These are phyloP conservation scores for Tolmerus cingulatus DNA, from an alignment of 2,888 invertebrate genomes.

Conservation along the genomic window DNA sequence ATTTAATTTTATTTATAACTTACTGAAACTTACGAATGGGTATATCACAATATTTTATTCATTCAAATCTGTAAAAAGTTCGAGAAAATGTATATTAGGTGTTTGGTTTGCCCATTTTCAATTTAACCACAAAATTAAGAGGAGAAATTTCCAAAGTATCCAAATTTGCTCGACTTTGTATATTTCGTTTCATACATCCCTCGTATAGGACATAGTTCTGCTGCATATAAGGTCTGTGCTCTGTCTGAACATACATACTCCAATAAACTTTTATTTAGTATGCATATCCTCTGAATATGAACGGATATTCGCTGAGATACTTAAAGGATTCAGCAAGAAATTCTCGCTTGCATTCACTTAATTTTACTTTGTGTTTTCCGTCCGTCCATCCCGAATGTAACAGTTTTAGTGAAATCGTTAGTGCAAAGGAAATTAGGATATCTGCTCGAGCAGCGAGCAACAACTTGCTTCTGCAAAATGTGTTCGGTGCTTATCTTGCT, in stretches of 20 bases:
- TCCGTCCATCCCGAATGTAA: neutral
- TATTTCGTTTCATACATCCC: neutral
- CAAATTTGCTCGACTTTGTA: neutral
- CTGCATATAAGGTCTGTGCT: neutral
- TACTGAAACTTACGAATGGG: too few species aligned
- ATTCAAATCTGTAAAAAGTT: too few species aligned
- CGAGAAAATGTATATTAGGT: neutral
- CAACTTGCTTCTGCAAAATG: neutral
- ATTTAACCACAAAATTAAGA: neutral
- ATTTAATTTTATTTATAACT: too few species aligned
- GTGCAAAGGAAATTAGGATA: constrained; percentile 23
- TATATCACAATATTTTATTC: too few species aligned
- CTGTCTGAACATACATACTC: neutral
- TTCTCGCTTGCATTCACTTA: neutral
- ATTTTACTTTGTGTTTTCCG: neutral
- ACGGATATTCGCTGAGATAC: neutral
- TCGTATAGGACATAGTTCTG: neutral
- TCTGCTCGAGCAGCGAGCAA: neutral
- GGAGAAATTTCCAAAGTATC: neutral
- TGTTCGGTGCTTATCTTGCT: constrained; percentile 5
- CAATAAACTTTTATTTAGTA: constrained; percentile 11
- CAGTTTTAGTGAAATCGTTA: constrained; percentile 12
- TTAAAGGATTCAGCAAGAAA: neutral
- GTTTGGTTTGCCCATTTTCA: neutral
- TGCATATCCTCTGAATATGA: neutral